Conservation (phyloP, 2,113 vertebrate genomes). For the Ptilonorhynchus violaceus region DNA sequence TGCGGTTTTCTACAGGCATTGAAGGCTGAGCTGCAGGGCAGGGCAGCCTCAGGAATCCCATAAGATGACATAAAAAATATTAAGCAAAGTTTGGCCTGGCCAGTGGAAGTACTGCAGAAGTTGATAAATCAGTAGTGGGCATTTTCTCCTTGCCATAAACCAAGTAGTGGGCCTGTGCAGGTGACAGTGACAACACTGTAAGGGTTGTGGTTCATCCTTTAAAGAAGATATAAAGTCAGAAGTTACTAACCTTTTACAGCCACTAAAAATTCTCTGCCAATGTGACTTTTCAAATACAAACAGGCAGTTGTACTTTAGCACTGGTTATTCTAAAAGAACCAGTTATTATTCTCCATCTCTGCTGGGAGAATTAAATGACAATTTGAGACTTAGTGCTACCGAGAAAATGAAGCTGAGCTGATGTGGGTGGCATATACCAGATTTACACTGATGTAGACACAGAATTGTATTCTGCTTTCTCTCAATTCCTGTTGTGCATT, state of each 20-base stretch:
- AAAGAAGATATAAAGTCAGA: background rate
- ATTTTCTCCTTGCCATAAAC: background rate
- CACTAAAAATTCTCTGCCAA: background rate
- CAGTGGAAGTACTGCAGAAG: background rate
- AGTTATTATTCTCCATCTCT: background rate
- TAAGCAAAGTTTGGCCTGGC: background rate
- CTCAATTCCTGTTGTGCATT: background rate
- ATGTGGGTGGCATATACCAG: background rate
- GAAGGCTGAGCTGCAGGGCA: background rate
- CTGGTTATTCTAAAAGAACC: background rate
- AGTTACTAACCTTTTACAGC: background rate
- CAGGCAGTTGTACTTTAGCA: background rate
- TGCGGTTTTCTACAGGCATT: background rate
- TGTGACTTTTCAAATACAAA: background rate
- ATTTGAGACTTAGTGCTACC: background rate
- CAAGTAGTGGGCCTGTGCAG: background rate
- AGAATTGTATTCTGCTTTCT: background rate
- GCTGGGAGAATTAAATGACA: background rate
- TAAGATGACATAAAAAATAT: background rate
- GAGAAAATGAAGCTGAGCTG: background rate
- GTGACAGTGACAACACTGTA: background rate
- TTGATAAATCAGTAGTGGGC: background rate
- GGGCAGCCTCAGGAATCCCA: background rate
- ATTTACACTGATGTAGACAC: background rate
- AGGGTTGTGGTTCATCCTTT: background rate